A percentile compares a stretch with the other conserved stretches of the same genome.
Evolutionary conservation across 2,113 vertebrate species (phyloP).

Genomic region (Anseranas semipalmata): DNA sequence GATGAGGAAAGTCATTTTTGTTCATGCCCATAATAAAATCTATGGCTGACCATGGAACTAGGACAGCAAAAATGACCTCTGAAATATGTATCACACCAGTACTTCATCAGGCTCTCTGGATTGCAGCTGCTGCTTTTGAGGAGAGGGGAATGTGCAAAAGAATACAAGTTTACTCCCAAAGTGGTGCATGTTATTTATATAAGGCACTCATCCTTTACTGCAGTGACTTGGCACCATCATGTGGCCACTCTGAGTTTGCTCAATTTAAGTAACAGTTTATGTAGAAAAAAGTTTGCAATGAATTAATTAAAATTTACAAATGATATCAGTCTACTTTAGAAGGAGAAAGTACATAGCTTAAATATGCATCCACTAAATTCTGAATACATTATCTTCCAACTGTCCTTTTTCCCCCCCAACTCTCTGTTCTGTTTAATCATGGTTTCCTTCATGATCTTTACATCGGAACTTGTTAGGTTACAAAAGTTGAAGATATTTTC

Average conservation of each 20-base stretch:
- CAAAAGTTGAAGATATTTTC: not conserved
- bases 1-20: not conserved
- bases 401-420: not conserved
- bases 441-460: not conserved
- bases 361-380: not conserved
- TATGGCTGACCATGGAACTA: not conserved
- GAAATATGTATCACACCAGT: not conserved
- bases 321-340: not conserved
- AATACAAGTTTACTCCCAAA: not conserved
- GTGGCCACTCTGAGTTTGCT: conserved; percentile 42
- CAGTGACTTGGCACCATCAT: conserved; percentile 64
- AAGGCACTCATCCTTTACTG: not conserved
- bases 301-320: not conserved
- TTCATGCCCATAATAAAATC: not conserved
- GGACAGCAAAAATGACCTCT: not conserved
- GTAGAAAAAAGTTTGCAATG: rapidly evolving
- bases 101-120: not conserved
- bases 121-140: not conserved
- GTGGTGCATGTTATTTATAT: not conserved
- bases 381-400: not conserved
- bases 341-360: not conserved
- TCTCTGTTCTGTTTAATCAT: not conserved
- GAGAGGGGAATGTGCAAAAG: not conserved
- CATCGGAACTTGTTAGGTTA: not conserved
- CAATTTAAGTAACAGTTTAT: not conserved